These are phyloP conservation scores for Rambutsinella grinnellia DNA, from an alignment of 2,888 invertebrate genomes.

Conservation along the genomic window DNA sequence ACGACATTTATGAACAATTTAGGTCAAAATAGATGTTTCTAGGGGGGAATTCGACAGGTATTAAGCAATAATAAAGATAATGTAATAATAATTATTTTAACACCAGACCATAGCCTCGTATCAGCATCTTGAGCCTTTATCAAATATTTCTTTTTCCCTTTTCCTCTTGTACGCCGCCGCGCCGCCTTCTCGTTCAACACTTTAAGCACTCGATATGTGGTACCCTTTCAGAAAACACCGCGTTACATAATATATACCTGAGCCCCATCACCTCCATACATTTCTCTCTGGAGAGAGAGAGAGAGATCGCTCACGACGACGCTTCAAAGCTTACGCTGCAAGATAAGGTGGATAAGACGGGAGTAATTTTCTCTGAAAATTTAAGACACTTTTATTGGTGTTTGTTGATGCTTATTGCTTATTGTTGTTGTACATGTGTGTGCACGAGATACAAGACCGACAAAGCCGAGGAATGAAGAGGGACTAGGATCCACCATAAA, in stretches of 20 bases:
- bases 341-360: slow-evolving; percentile 26
- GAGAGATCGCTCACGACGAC: too few relatives aligned
- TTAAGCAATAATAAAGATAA: slow-evolving; percentile 58
- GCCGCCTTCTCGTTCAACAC: slow-evolving; percentile 44
- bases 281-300: too few relatives aligned
- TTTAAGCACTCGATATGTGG: slow-evolving; percentile 17
- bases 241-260: too few relatives aligned
- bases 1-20: slow-evolving; percentile 52
- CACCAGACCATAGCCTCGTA: slow-evolving; percentile 38
- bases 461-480: slow-evolving; percentile 28
- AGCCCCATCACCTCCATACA: too few relatives aligned
- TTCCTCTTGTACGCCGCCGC: slow-evolving; percentile 11
- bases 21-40: slow-evolving; percentile 47
- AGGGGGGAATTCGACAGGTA: slow-evolving; percentile 54
- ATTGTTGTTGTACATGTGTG: slow-evolving; percentile 54
- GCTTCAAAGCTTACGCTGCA: too few relatives aligned
- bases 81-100: slow-evolving; percentile 57
- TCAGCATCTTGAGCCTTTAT: slow-evolving; percentile 52
- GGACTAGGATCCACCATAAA: too few relatives aligned
- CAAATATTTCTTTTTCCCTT: slow-evolving; percentile 54
- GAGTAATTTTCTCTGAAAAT: slow-evolving; percentile 54
- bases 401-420: slow-evolving; percentile 59
- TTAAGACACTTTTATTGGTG: slow-evolving; percentile 59
- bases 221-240: slow-evolving; percentile 6
- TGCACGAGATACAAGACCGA: slow-evolving; percentile 50